Evolutionary conservation across 2,888 invertebrate genomes (phyloP).

Genomic region (Hoplodrina blanda): DNA sequence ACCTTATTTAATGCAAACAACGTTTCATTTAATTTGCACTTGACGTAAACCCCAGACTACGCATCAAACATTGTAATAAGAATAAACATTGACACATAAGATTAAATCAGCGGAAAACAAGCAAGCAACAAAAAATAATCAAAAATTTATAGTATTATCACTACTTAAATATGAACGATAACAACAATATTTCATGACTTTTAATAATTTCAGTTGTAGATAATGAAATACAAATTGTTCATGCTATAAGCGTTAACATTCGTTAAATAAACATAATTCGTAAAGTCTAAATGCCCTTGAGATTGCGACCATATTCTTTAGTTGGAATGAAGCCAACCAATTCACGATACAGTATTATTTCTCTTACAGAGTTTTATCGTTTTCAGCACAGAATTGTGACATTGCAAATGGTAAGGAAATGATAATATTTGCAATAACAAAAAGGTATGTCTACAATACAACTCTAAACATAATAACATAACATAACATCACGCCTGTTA

Average conservation of each 20-base stretch:
- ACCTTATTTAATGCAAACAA: conserved; percentile 3
- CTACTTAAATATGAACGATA: conserved; percentile 16
- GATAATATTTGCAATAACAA: conserved; percentile 37
- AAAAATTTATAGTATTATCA: not conserved
- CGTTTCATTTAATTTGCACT: conserved; percentile 37
- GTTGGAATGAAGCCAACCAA: conserved; percentile 81
- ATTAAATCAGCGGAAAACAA: conserved; percentile 16
- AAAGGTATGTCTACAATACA: conserved; percentile 26
- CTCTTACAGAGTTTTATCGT: conserved; percentile 69
- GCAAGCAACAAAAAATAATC: conserved; percentile 7
- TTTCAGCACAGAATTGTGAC: conserved; percentile 61
- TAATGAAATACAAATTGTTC: conserved; percentile 42
- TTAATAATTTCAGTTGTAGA: conserved; percentile 29
- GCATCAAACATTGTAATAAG: conserved; percentile 16
- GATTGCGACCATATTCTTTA: conserved; percentile 74
- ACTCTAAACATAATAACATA: conserved; percentile 10
- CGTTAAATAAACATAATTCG: conserved; percentile 68
- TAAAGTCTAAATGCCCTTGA: conserved; percentile 82
- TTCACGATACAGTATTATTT: conserved; percentile 79
- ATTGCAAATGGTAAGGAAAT: conserved; percentile 53
- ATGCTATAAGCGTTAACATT: conserved; percentile 30
- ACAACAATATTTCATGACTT: conserved; percentile 29
- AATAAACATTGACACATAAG: conserved; percentile 12
- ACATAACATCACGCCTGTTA: too few species aligned
- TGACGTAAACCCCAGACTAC: conserved; percentile 15